Percentiles rank a stretch among this genome's conserved stretches.
phyloP scores from a whole-genome alignment of 1,140 invertebrate species.

The Scaptomyza montana region DNA sequence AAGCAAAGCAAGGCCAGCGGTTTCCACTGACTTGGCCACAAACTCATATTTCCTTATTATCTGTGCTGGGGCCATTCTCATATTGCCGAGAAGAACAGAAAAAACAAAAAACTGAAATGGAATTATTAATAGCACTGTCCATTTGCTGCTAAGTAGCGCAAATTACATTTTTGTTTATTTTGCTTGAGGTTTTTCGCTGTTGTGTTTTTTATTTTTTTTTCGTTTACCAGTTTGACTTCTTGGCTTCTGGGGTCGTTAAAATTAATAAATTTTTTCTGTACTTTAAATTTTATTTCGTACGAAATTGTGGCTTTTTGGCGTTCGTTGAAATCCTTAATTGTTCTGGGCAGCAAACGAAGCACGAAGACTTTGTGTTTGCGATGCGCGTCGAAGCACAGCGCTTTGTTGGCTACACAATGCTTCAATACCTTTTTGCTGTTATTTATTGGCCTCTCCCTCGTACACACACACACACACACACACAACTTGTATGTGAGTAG shows the following conservation, averaged over 20 bases:
- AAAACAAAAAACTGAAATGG: conserved; percentile 52
- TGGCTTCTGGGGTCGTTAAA: conserved; percentile 59
- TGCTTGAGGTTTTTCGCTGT: conserved; percentile 42
- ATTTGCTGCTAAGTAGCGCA: conserved; percentile 81
- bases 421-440: conserved; percentile 50
- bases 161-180: conserved; percentile 82
- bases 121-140: conserved; percentile 80
- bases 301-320: conserved; percentile 64
- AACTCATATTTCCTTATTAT: conserved; percentile 80
- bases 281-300: conserved; percentile 54
- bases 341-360: conserved; percentile 49
- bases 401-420: conserved; percentile 65
- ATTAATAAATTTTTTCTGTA: conserved; percentile 28
- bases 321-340: conserved; percentile 66
- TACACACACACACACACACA: no score
- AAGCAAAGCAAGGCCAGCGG: conserved; percentile 20
- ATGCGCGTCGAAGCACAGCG: conserved; percentile 52
- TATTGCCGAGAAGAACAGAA: conserved; percentile 39
- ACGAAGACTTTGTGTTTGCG: conserved; percentile 22
- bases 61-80: conserved; percentile 40
- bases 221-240: conserved; percentile 40
- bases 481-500: background rate
- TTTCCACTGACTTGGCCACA: conserved; percentile 33
- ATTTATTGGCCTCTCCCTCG: conserved; percentile 47
- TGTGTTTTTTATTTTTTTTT: conserved; percentile 24